A percentile compares a stretch with the other conserved stretches of the same genome.
Conservation (phyloP, 1,140 invertebrate genomes). For the Hyles vespertilio region DNA sequence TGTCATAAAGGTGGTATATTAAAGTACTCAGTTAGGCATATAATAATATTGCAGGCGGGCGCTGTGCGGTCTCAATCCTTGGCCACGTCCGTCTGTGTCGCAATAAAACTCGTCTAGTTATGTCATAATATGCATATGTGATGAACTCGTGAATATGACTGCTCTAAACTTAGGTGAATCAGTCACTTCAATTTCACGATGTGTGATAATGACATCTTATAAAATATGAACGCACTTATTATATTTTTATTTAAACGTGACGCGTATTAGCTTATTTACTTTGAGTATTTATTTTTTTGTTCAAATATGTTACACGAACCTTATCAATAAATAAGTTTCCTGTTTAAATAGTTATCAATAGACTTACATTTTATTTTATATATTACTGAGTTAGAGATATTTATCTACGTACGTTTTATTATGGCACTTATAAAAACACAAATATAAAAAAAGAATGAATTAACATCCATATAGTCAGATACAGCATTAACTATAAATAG, state of each 20-base stretch:
- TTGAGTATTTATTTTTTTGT: too few relatives aligned
- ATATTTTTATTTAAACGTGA: slow-evolving; percentile 1
- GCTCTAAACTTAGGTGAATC: slow-evolving; percentile 46
- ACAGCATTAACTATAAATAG: too few relatives aligned
- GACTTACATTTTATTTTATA: too few relatives aligned
- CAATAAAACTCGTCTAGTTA: slow-evolving; percentile 60
- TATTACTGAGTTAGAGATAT: too few relatives aligned
- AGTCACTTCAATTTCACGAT: slow-evolving; percentile 24
- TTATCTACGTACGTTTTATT: too few relatives aligned
- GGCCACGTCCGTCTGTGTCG: slow-evolving; percentile 50
- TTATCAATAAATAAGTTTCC: too few relatives aligned
- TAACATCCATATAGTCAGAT: too few relatives aligned
- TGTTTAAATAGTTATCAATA: too few relatives aligned
- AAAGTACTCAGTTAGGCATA: slow-evolving; percentile 42
- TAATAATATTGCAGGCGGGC: slow-evolving; percentile 33
- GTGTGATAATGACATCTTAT: slow-evolving; percentile 3
- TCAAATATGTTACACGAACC: too few relatives aligned
- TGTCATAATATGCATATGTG: slow-evolving; percentile 67
- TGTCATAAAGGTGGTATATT: slow-evolving; percentile 55
- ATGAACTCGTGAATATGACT: slow-evolving; percentile 46
- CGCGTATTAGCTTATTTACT: too few relatives aligned
- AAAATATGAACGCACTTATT: background rate
- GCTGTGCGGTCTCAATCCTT: slow-evolving; percentile 43
- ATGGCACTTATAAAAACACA: too few relatives aligned
- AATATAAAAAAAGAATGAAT: too few relatives aligned